Base-by-base conservation (phyloP, 2,113 vertebrate species). In the Bostrychus sinensis region DNA sequence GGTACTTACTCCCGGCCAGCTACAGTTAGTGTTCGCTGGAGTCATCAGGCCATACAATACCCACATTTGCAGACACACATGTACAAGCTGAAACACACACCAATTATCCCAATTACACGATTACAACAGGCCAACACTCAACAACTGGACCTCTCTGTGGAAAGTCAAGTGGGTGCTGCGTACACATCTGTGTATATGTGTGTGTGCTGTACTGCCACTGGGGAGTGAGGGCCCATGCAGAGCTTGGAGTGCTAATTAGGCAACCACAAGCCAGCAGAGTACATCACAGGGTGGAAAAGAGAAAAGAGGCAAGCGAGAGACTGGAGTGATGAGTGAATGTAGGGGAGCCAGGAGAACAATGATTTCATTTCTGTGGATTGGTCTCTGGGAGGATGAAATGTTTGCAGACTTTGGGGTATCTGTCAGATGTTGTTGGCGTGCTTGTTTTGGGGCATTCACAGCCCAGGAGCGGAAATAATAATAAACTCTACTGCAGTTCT, bases 221-320 rank as follows among this genome's bases (percentile, higher is more conserved):
- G 70, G 77, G 80, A 83, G 59, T 82, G 57, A 37, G 66, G 68
- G 63, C 76, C 77, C 76, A 83, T 80, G 80, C 83, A 83, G 81
- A 75, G 81, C 72, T 84, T 68, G 74, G 73, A 77, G 81, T 80
- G 85, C 81, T 86, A 89, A 87, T 87, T 88, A 84, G 81, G 75
- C 79, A 80, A 72, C 81, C 81, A 82, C 81, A 84, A 81, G 72
- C 81, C 76, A 78, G 69, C 76, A 57, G 79, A 76, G 68, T 85
- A 74, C 75, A 88, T 84, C 81, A 84, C 71, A 82, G 69, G 56
- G 70, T 55, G 57, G 60, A 59, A 45, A 14, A 51, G 16, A 56
- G 58, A 77, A 69, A 60, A 34, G 68, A 75, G 70, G 42, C 38
- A 60, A 56, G 67, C 51, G 75, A 67, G 57, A 38, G 58, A 62